Conservation (phyloP, 2,888 invertebrate genomes). For the Thecocarcelia acutangulata region DNA sequence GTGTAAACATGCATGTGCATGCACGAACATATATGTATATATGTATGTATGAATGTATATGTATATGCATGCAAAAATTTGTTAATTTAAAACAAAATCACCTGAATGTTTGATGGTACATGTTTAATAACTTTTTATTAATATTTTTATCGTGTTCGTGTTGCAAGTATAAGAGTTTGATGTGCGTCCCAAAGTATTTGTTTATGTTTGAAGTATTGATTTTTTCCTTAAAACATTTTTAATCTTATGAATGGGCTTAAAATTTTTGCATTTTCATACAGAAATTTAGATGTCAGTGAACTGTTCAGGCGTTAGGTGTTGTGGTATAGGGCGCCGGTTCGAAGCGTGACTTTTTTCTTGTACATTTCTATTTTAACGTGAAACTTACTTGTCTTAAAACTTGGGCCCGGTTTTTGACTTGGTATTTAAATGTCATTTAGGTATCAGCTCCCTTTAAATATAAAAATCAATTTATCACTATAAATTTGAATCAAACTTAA, state of each 20-base stretch:
- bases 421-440: too few relatives aligned
- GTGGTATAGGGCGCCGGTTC: too few relatives aligned
- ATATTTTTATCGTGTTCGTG: constrained; percentile 42
- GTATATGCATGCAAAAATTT: not conserved
- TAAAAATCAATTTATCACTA: too few relatives aligned
- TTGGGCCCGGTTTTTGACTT: too few relatives aligned
- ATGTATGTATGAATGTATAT: too few relatives aligned
- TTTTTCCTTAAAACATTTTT: not conserved
- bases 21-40: too few relatives aligned
- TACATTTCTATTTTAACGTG: too few relatives aligned
- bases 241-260: constrained; percentile 2
- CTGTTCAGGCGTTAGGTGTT: not conserved
- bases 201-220: constrained; percentile 22
- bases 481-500: too few relatives aligned
- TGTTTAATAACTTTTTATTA: constrained; percentile 27
- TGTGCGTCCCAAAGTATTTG: constrained; percentile 12
- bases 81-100: not conserved
- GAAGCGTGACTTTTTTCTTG: too few relatives aligned
- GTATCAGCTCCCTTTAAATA: too few relatives aligned
- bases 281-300: constrained; percentile 54
- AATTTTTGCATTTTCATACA: constrained; percentile 6
- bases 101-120: not conserved
- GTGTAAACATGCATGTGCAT: too few relatives aligned
- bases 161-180: constrained; percentile 63
- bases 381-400: too few relatives aligned